Evolutionary conservation across 2,888 invertebrate species (phyloP).

Genomic region (Thymelicus acteon): DNA sequence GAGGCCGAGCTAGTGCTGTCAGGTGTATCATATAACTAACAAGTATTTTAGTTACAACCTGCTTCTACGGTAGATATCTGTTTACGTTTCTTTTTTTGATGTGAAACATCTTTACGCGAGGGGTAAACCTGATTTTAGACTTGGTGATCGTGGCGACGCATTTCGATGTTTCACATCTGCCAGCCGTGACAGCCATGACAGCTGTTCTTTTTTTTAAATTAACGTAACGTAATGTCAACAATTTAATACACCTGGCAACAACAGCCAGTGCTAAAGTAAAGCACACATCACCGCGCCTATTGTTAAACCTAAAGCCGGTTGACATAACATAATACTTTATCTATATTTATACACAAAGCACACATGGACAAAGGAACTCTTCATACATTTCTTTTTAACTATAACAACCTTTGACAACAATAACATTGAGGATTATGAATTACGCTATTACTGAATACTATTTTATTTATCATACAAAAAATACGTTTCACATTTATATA

Average conservation of each 20-base stretch:
- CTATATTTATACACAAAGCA: constrained; percentile 23
- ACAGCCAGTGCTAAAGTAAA: constrained; percentile 7
- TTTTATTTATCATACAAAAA: neutral
- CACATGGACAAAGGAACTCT: constrained; percentile 15
- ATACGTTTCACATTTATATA: constrained; percentile 1
- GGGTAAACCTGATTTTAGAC: no score
- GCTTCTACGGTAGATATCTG: neutral
- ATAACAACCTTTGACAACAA: neutral
- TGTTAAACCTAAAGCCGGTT: constrained; percentile 24
- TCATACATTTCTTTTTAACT: constrained; percentile 11
- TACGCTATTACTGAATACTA: constrained; percentile 1
- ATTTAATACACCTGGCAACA: constrained; percentile 12
- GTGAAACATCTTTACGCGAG: no score
- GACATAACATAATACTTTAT: constrained; percentile 22
- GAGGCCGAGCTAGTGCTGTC: constrained; percentile 7
- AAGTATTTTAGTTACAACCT: neutral
- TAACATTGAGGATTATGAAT: constrained; percentile 11
- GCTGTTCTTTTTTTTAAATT: no score
- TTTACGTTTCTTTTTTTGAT: no score
- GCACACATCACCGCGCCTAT: constrained; percentile 15
- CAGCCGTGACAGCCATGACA: no score
- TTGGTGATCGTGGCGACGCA: no score
- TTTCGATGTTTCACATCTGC: no score
- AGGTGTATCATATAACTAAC: neutral
- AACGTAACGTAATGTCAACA: neutral